Evolutionary conservation across 2,888 invertebrate species (phyloP), one percentile per base, ranked within the genome.

Genomic region (Timema podura): DNA sequence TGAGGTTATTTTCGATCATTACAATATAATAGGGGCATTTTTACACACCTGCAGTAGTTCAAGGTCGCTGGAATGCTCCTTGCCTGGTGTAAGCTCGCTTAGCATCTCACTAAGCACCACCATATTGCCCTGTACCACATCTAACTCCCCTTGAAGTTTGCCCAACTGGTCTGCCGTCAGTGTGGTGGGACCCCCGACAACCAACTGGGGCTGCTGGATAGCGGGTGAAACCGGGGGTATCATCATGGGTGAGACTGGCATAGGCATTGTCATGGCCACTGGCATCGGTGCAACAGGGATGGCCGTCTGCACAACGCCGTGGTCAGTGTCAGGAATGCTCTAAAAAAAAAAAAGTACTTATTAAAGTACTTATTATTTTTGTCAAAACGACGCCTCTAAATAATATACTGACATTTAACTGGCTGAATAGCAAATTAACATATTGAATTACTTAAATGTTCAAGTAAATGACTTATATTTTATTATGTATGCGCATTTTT

Each of bases 31-130:
- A n/a, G n/a, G n/a, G n/a, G n/a, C n/a, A n/a, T n/a, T n/a, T n/a
- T n/a, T n/a, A n/a, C n/a, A n/a, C n/a, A 93, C 93, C 81, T 92
- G 90, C 70, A 97, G 85, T 75, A 98, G 84, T 78, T 95, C 92
- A 76, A 95, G 85, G 82, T 98, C 98, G 75, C 91, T 91, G 6
- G 90, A 86, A 77, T 93, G 91, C 77, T 95, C 96, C 76, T 91
- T 87, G 15, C 92, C 89, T 11, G 95, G 92, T 48, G 91, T 91
- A 76, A 98, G 85, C 81, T 97, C 96, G 75, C 89, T 92, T 68
- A 99, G 84, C 95, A 99, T 96, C 83, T 99, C 98, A 68, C 92
- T 91, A 82, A 99, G 89, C 2, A 99, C 96, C 64, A 90, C 85
- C 90, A 96, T 93, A 80, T 97, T 98, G 75, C 93, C 91, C 77